Conservation (phyloP, 2,797 vertebrate species). For the Hypotaenidia philippensis region DNA sequence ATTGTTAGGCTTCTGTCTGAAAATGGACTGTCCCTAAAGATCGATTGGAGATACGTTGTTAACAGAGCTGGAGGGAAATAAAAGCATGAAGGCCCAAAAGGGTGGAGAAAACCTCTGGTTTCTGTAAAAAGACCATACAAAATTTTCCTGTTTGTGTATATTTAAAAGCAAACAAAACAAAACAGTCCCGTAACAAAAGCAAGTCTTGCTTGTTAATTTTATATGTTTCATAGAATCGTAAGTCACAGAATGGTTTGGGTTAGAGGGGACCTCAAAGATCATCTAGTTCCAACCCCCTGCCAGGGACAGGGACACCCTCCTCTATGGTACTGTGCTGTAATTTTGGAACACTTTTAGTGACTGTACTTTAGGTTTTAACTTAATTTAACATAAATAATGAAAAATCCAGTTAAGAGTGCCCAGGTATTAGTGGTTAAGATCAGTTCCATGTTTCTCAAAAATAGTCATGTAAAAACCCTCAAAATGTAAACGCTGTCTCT, state of each 20-base stretch:
- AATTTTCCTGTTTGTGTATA: background rate
- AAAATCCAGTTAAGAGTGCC: background rate
- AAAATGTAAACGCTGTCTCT: background rate
- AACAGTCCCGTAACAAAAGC: background rate
- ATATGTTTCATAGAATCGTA: background rate
- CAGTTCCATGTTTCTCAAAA: background rate
- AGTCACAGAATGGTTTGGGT: too few relatives aligned
- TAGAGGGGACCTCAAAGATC: too few relatives aligned
- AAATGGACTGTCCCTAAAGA: background rate
- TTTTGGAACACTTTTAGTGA: background rate
- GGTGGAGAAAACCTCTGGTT: background rate
- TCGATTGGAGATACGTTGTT: accelerated
- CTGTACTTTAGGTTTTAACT: background rate
- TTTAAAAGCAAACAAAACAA: background rate
- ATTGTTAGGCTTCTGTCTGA: background rate
- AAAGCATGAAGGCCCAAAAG: background rate
- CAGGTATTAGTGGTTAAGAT: background rate
- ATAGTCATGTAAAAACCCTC: background rate
- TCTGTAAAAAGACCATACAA: background rate
- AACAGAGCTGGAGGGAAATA: background rate
- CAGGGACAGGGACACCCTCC: too few relatives aligned
- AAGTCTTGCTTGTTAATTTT: background rate
- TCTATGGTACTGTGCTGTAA: background rate
- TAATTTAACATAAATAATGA: background rate
- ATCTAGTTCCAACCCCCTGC: too few relatives aligned